Evolutionary conservation across 2,888 invertebrate genomes (phyloP).

Genomic region (Gibbula magus): DNA sequence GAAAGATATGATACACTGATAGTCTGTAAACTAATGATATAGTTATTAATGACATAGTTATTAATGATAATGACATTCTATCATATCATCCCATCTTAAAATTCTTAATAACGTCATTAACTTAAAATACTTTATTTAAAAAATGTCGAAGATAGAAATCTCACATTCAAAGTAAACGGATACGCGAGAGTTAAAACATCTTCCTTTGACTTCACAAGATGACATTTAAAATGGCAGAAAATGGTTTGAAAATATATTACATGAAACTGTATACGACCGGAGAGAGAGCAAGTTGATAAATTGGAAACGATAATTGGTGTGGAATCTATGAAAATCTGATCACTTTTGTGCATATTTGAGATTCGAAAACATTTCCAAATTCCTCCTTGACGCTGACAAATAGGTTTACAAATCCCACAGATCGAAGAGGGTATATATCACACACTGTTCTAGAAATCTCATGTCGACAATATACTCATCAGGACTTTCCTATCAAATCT

Average conservation of each 20-base stretch:
- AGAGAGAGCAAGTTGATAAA: background rate
- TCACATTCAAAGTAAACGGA: no score
- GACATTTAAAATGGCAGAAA: background rate
- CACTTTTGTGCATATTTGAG: background rate
- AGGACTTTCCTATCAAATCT: background rate
- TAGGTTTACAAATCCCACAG: background rate
- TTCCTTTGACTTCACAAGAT: no score
- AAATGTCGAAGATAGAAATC: no score
- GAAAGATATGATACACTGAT: no score
- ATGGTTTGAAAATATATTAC: background rate
- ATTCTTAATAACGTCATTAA: no score
- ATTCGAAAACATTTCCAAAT: conserved; percentile 12
- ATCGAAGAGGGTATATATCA: background rate
- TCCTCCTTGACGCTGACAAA: background rate
- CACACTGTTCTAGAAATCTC: background rate
- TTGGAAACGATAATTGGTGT: background rate
- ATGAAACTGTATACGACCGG: background rate
- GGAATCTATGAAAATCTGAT: conserved; percentile 21
- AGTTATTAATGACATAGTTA: no score
- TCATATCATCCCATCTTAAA: no score
- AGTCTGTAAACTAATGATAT: no score
- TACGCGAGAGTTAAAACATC: no score
- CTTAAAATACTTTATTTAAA: no score
- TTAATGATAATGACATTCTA: no score
- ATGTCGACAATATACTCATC: background rate